Percentiles rank a stretch among this genome's conserved stretches.
Evolutionary conservation across 1,140 invertebrate species (phyloP).

Genomic region (Microplitis demolitor): DNA sequence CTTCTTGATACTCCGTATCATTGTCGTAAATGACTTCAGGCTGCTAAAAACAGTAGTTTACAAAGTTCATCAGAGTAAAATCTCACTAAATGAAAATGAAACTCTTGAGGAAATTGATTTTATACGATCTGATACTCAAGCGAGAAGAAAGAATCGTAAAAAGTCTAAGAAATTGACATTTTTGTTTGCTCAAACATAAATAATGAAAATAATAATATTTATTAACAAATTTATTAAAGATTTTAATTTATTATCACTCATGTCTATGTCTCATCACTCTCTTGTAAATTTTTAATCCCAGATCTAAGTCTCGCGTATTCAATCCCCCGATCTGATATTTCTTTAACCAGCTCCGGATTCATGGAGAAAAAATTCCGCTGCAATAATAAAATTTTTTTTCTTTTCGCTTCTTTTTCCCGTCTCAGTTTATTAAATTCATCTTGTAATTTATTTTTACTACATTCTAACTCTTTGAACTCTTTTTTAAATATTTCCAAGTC

Average conservation of each 20-base stretch:
- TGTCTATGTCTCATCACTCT: neutral
- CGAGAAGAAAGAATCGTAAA: neutral
- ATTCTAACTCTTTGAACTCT: neutral
- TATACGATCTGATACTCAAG: neutral
- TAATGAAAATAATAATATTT: no score
- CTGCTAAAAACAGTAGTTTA: constrained; percentile 37
- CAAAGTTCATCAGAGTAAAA: constrained; percentile 19
- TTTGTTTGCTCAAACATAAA: no score
- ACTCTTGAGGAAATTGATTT: neutral
- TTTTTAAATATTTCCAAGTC: neutral
- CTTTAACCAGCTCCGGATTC: constrained; percentile 18
- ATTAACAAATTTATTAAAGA: no score
- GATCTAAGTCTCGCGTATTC: neutral
- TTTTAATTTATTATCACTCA: no score
- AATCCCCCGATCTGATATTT: neutral
- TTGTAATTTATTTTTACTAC: neutral
- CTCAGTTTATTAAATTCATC: neutral
- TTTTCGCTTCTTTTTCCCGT: neutral
- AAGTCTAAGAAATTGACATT: no score
- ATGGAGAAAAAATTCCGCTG: constrained; percentile 2
- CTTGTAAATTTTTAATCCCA: constrained; percentile 21
- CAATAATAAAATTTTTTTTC: constrained; percentile 1
- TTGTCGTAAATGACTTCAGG: constrained; percentile 35
- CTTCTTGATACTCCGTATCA: constrained; percentile 32
- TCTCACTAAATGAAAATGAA: no score